Evolutionary conservation across 2,113 vertebrate species (phyloP).

Genomic region (Halcyon malimbica): DNA sequence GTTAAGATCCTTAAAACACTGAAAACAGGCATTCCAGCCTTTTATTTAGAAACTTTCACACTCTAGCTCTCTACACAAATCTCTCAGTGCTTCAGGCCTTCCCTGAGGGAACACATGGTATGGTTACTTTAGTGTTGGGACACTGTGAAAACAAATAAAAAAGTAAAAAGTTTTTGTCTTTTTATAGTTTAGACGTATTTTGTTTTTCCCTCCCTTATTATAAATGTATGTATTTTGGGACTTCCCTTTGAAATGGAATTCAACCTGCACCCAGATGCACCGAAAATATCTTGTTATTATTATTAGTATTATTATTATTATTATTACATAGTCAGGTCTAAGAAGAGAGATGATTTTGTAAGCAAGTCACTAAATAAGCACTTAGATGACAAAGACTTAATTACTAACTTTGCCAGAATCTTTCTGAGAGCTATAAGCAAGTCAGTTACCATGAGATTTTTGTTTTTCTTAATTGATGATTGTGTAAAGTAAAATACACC

Average conservation of each 20-base stretch:
- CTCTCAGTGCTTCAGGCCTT: background rate
- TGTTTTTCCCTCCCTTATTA: background rate
- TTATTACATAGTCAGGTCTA: background rate
- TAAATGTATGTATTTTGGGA: background rate
- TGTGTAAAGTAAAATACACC: background rate
- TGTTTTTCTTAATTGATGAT: background rate
- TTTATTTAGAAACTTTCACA: background rate
- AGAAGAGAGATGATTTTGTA: background rate
- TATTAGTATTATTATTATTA: background rate
- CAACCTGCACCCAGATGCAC: background rate
- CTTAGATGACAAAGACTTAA: background rate
- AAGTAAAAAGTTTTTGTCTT: background rate
- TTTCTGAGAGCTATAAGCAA: background rate
- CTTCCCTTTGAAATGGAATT: background rate
- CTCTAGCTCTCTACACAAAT: background rate
- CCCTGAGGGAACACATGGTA: background rate
- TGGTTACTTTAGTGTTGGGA: background rate
- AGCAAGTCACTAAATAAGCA: background rate
- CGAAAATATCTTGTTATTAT: background rate
- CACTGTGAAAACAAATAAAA: background rate
- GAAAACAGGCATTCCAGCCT: background rate
- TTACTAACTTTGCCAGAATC: background rate
- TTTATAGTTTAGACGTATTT: background rate
- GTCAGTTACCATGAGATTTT: background rate
- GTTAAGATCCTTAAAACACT: background rate